Evolutionary conservation across 2,113 vertebrate species (phyloP).

Genomic region (Cairina moschata): DNA sequence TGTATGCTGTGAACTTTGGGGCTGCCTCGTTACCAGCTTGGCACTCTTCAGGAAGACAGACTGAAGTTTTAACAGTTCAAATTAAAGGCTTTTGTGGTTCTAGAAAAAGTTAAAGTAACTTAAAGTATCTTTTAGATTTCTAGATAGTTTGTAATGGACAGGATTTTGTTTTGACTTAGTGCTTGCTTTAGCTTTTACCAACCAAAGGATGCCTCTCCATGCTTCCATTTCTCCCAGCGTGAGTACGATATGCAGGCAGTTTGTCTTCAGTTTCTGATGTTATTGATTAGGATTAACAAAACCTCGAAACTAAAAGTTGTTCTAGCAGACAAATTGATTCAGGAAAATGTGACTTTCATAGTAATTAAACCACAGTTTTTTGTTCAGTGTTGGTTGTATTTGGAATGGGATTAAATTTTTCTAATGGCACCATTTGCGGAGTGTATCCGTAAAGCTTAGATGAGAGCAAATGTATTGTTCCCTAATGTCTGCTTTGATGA

Average conservation of each 20-base stretch:
- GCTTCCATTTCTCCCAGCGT: not conserved
- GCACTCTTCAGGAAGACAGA: not conserved
- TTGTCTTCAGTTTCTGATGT: not conserved
- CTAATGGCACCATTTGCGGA: not conserved
- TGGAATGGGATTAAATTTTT: not conserved
- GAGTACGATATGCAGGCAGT: not conserved
- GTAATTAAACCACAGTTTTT: not conserved
- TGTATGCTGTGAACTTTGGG: not conserved
- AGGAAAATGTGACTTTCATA: not conserved
- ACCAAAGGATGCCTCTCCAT: not conserved
- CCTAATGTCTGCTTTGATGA: not conserved
- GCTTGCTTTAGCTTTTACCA: not conserved
- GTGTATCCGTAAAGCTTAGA: not conserved
- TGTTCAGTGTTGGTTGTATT: not conserved
- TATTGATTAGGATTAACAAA: not conserved
- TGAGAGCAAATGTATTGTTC: not conserved
- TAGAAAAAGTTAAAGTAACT: not conserved
- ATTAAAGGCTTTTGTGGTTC: not conserved
- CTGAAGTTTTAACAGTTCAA: not conserved
- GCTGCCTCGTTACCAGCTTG: not conserved
- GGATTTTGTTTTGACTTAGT: not conserved
- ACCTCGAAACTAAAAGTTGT: not conserved
- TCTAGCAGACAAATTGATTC: not conserved
- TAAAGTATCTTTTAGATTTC: not conserved
- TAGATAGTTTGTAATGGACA: not conserved